A percentile compares a stretch with the other conserved stretches of the same genome.
Conservation (phyloP, 2,113 vertebrate genomes). For the Brachirus orientalis region DNA sequence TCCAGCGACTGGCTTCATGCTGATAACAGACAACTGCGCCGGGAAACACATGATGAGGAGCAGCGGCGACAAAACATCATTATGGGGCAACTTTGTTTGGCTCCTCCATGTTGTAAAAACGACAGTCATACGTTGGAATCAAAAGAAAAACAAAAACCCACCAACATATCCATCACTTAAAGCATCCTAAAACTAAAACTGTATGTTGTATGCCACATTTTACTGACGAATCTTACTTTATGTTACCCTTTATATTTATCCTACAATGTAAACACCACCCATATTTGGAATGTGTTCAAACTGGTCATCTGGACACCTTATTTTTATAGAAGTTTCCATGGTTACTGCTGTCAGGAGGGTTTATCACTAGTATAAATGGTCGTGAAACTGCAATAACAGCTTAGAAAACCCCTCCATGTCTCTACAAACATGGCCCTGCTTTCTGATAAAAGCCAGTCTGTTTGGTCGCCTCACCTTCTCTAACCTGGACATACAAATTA, state of each 20-base stretch:
- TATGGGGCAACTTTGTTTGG: slow-evolving; percentile 51
- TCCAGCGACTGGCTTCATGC: slow-evolving; percentile 73
- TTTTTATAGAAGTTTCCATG: not conserved
- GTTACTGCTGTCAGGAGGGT: not conserved
- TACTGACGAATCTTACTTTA: not conserved
- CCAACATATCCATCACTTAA: not conserved
- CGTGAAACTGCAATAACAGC: not conserved
- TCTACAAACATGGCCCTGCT: slow-evolving; percentile 1
- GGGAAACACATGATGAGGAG: slow-evolving; percentile 35
- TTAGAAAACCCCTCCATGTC: not conserved
- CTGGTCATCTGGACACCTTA: not conserved
- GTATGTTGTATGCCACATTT: not conserved
- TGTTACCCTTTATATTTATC: not conserved
- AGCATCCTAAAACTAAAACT: not conserved
- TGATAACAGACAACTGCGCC: slow-evolving; percentile 76
- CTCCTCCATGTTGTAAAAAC: not conserved
- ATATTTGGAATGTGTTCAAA: not conserved
- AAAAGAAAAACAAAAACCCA: too few relatives aligned
- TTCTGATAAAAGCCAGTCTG: slow-evolving; percentile 2
- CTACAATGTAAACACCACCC: not conserved
- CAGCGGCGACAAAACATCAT: slow-evolving; percentile 42
- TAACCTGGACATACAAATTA: not conserved
- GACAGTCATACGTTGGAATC: not conserved
- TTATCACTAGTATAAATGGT: not conserved
- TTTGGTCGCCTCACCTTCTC: not conserved